Evolutionary conservation across 2,113 vertebrate genomes (phyloP).

Genomic region (Ondatra zibethicus): DNA sequence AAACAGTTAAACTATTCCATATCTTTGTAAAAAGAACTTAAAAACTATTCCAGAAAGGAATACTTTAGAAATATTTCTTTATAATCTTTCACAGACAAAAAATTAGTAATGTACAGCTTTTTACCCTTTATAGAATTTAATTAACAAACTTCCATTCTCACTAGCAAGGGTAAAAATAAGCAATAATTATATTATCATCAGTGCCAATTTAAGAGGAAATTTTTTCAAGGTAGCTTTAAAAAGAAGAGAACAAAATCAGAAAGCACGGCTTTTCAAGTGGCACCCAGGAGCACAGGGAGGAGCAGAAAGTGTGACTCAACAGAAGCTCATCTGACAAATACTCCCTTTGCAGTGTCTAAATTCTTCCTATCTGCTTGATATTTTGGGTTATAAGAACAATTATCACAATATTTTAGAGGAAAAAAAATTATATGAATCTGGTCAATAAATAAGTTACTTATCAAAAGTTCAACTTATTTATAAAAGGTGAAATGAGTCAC

Average conservation of each 20-base stretch:
- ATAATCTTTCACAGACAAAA: constrained; percentile 59
- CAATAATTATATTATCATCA: constrained; percentile 51
- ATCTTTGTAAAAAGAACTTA: constrained; percentile 48
- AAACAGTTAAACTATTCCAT: constrained; percentile 49
- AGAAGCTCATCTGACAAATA: background rate
- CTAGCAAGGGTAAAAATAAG: constrained; percentile 54
- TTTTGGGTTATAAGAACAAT: constrained; percentile 65
- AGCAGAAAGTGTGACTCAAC: constrained; percentile 12
- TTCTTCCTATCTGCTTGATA: constrained; percentile 7
- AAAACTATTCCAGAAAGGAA: constrained; percentile 52
- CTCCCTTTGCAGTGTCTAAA: constrained; percentile 49
- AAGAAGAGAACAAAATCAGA: constrained; percentile 51
- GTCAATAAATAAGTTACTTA: constrained; percentile 33
- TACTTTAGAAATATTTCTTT: constrained; percentile 45
- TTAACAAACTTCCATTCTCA: constrained; percentile 50
- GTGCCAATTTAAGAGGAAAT: constrained; percentile 36
- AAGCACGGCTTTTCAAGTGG: constrained; percentile 28
- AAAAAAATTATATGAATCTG: constrained; percentile 48
- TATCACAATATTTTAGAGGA: constrained; percentile 20
- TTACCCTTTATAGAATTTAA: constrained; percentile 11
- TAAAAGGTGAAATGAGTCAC: constrained; percentile 24
- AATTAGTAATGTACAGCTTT: background rate
- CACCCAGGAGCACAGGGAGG: background rate
- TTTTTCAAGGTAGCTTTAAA: constrained; percentile 47
- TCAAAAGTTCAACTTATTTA: constrained; percentile 56